These are phyloP conservation scores for Spondyliosoma cantharus DNA, from an alignment of 2,797 vertebrate genomes.

Conservation along the genomic window DNA sequence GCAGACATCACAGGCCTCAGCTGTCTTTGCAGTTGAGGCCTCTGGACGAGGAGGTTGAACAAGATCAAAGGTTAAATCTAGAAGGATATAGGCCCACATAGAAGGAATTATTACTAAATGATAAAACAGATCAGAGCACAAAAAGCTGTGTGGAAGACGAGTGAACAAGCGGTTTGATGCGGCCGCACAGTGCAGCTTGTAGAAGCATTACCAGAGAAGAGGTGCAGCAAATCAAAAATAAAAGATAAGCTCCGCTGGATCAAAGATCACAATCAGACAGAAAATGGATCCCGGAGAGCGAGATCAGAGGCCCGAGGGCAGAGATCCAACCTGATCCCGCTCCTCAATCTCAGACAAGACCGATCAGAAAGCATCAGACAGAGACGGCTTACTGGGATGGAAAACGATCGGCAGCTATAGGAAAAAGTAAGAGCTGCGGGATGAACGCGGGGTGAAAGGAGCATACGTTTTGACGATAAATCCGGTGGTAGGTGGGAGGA, in stretches of 20 bases:
- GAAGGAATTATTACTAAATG: constrained; percentile 25
- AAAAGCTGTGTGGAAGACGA: neutral
- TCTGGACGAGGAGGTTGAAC: neutral
- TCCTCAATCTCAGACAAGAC: constrained; percentile 66
- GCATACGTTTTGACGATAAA: constrained; percentile 66
- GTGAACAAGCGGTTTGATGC: neutral
- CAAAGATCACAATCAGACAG: constrained; percentile 47
- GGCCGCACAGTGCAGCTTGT: constrained; percentile 25
- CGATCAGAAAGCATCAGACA: constrained; percentile 55
- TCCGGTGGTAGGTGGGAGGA: constrained; percentile 54
- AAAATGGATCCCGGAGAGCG: constrained; percentile 52
- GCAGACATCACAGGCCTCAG: neutral
- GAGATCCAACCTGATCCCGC: constrained; percentile 64
- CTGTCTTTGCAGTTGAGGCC: constrained; percentile 17
- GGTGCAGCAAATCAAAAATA: constrained; percentile 59
- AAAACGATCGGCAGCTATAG: constrained; percentile 57
- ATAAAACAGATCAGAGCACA: constrained; percentile 8
- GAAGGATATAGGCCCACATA: too few species aligned
- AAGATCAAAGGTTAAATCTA: constrained; percentile 36
- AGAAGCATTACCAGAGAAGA: constrained; percentile 38
- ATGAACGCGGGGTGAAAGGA: constrained; percentile 67
- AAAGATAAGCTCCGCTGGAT: constrained; percentile 61
- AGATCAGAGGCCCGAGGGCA: constrained; percentile 53
- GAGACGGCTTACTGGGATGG: constrained; percentile 31
- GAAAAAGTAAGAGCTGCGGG: constrained; percentile 56